Conservation (phyloP, 1,140 invertebrate genomes). For the Pseudomyrmex gracilis region DNA sequence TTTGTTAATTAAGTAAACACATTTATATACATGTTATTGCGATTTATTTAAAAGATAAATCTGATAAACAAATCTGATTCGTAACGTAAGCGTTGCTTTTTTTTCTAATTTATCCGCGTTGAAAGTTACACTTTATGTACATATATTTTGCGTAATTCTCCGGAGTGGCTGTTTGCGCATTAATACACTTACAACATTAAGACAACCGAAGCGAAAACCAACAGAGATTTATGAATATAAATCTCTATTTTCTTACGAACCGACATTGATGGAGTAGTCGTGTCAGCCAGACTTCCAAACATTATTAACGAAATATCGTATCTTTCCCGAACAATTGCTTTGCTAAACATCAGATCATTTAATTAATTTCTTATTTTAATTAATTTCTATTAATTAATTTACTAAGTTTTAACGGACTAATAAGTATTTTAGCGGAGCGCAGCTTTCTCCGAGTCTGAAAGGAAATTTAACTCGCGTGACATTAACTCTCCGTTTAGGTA, state of each 20-base stretch:
- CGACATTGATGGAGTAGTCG: constrained; percentile 48
- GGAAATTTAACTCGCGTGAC: constrained; percentile 44
- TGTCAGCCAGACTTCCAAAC: constrained; percentile 14
- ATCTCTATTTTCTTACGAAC: constrained; percentile 54
- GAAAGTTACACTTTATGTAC: constrained; percentile 3
- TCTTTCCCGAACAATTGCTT: constrained; percentile 17
- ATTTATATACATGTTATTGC: neutral
- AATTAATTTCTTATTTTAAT: constrained; percentile 56
- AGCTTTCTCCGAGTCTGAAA: constrained; percentile 24
- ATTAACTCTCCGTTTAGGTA: constrained; percentile 30
- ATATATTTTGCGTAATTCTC: constrained; percentile 5
- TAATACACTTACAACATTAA: constrained; percentile 15
- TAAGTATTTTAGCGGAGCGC: constrained; percentile 16
- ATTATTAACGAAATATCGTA: constrained; percentile 19
- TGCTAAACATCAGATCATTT: constrained; percentile 30
- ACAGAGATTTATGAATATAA: constrained; percentile 57
- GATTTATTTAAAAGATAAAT: neutral
- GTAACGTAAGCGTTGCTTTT: neutral
- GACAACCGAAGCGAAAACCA: constrained; percentile 9
- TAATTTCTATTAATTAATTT: constrained; percentile 50
- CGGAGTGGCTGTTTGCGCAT: neutral
- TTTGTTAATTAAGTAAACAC: neutral
- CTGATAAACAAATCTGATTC: neutral
- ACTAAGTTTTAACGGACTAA: constrained; percentile 42
- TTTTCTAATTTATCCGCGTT: constrained; percentile 12